Evolutionary conservation across 2,888 invertebrate genomes (phyloP), one percentile per base, ranked within the genome.

Genomic region (Teleiodes luculella): DNA sequence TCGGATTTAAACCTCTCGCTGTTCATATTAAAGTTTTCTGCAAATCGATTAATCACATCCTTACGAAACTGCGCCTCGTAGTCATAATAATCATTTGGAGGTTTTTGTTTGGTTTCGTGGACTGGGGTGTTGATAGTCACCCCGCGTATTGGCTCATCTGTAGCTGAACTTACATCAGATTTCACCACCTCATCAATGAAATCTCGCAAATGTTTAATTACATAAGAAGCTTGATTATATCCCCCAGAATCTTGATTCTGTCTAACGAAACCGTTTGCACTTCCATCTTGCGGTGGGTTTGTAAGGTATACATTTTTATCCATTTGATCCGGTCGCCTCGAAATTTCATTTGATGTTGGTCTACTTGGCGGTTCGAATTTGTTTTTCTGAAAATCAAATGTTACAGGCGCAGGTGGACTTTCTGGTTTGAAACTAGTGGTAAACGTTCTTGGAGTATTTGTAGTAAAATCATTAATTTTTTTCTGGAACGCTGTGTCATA

Each of bases 11-110:
- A 83, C 45, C 76, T 67, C 30, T 82, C 83, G 37, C 78, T 81
- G 63, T 86, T 78, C 59, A 78, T 78, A 58, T 86, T 85, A 63
- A 85, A 86, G 58, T 81, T 83, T 33, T 85, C 80, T 1, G 86
- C 79, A 59, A 86, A 87, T 41, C 76, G 74, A 54, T 72, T 74
- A 33, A 86, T 55, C 6, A 83, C 68, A 10, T 84, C 81, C 61
- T 78, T 80, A 1, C 77, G 77, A 63, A 80, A 80, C 28, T 77
- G 74, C 4, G 68, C 28, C 11, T 80, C 83, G 65, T 83, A 80
- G 10, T 86, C 85, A 61, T 80, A 78, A 13, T 79, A 80, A 1
- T 73, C 74, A 28, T 14, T 68, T 68, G 0, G 58, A 14, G 41
- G n/a, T 31, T 39, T 39, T 2, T 3, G 16, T n/a, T 50, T 50